phyloP scores from a whole-genome alignment of 2,113 vertebrate genomes.

The Verasper variegatus region DNA sequence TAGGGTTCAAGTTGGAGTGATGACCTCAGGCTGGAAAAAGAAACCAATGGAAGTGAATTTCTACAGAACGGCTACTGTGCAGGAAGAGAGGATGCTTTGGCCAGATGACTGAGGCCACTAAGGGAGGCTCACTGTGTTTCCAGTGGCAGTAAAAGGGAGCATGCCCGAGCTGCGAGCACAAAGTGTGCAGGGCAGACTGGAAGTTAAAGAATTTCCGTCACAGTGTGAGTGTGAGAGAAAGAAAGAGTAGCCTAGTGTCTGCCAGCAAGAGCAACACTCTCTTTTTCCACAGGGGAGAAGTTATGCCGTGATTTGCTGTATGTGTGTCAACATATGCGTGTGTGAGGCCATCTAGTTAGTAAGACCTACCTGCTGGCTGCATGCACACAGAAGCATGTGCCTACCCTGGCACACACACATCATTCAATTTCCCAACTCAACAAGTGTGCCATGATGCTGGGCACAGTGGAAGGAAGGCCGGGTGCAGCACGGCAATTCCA shows the following conservation, averaged over 20 bases:
- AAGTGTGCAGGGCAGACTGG: slow-evolving; percentile 65
- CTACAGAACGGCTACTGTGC: slow-evolving; percentile 39
- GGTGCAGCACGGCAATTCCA: slow-evolving; percentile 13
- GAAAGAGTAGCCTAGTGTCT: slow-evolving; percentile 41
- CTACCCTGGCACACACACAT: neutral
- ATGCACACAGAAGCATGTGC: neutral
- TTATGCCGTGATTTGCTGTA: slow-evolving; percentile 61
- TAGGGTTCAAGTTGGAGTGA: slow-evolving; percentile 20
- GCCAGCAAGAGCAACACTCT: slow-evolving; percentile 62
- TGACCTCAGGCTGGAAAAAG: slow-evolving; percentile 9
- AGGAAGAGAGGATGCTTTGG: slow-evolving; percentile 54
- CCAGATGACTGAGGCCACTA: slow-evolving; percentile 57
- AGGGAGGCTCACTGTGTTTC: slow-evolving; percentile 60
- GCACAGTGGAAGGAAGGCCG: slow-evolving; percentile 11
- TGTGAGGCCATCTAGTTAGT: slow-evolving; percentile 29
- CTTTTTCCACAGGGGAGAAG: slow-evolving; percentile 76
- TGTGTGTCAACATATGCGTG: slow-evolving; percentile 14
- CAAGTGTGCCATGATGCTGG: slow-evolving; percentile 45
- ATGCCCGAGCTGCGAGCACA: slow-evolving; percentile 49
- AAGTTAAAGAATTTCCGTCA: slow-evolving; percentile 76
- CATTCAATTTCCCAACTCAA: slow-evolving; percentile 44
- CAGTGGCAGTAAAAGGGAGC: slow-evolving; percentile 65
- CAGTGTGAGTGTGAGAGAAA: slow-evolving; percentile 31
- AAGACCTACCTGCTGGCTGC: slow-evolving; percentile 10
- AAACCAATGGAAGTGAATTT: slow-evolving; percentile 15